Evolutionary conservation across 2,888 invertebrate genomes (phyloP), one percentile per base, ranked within the genome.

Genomic region (Melinopterus prodromus): DNA sequence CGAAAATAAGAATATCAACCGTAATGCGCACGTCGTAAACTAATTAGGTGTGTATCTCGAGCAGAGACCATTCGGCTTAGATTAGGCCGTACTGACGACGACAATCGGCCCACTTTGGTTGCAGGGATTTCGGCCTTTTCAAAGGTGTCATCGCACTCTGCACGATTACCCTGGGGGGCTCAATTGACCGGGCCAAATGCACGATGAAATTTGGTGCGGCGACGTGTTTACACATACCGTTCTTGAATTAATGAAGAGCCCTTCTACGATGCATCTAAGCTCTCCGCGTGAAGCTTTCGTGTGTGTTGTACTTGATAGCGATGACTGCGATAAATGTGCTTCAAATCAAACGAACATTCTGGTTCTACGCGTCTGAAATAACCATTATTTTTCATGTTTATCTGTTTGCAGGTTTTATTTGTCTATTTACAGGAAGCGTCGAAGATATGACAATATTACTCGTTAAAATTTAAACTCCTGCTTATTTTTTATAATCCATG

Each of bases 31-130:
- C 83, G 84, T 83, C 82, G 84, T 85, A 85, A 85, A 85, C 86
- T 84, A 86, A 86, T 86, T 86, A 85, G 84, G 83, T 84, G 82
- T 86, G 85, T 85, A 35, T 71, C 85, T 84, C 80, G 82, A 84
- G 82, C 80, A 74, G 76, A 72, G 16, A 72, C n/a, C 82, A 80
- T 77, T 69, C 81, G 53, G 53, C 12, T 53, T 4, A 53, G 53
- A 53, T 53, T 53, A 53, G 53, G 4, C 16, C 71, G 26, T 26
- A 71, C 71, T 16, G 71, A 16, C n/a, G n/a, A n/a, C n/a, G n/a
- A n/a, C 26, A 71, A 26, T 26, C 26, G 26, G 26, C 26, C 26
- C 26, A 26, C 26, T 26, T 26, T 26, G 26, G 26, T 26, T 26
- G 26, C 53, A 9, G 7, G 53, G 53, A 53, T 53, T 53, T 53